Conservation (phyloP, 2,888 invertebrate genomes). For the Caenorhabditis sinica region DNA sequence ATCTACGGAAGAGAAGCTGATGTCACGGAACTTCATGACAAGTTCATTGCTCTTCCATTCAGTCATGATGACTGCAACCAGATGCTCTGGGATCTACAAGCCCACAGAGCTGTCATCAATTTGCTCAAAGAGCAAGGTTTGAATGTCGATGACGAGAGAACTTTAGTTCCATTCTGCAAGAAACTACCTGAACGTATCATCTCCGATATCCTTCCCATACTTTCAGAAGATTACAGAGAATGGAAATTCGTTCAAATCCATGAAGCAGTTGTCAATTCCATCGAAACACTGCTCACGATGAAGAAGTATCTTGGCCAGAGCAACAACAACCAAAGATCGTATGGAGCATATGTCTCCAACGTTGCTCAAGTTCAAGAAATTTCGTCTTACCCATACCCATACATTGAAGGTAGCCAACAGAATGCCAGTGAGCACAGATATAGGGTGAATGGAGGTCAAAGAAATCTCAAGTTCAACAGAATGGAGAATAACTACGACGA, state of each 20-base stretch:
- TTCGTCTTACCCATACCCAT: too few relatives aligned
- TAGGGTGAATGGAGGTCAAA: background rate
- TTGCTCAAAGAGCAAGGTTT: background rate
- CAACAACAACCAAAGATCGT: too few relatives aligned
- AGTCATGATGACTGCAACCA: background rate
- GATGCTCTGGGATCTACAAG: background rate
- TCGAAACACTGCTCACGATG: too few relatives aligned
- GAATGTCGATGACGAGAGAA: conserved; percentile 13
- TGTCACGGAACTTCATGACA: background rate
- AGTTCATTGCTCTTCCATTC: background rate
- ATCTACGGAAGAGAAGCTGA: background rate
- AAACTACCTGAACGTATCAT: background rate
- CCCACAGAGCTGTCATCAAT: background rate
- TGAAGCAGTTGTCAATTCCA: background rate
- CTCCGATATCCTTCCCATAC: too few relatives aligned
- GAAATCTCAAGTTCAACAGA: background rate
- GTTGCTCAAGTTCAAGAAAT: too few relatives aligned
- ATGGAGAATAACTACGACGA: background rate
- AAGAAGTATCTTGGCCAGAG: too few relatives aligned
- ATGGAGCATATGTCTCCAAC: too few relatives aligned
- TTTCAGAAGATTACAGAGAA: background rate
- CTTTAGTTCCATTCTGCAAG: background rate
- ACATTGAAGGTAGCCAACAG: too few relatives aligned
- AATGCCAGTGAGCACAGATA: background rate
- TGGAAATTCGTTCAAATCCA: background rate